Base-by-base conservation (phyloP, 1,140 invertebrate species). In the Leptinotarsa defecta region DNA sequence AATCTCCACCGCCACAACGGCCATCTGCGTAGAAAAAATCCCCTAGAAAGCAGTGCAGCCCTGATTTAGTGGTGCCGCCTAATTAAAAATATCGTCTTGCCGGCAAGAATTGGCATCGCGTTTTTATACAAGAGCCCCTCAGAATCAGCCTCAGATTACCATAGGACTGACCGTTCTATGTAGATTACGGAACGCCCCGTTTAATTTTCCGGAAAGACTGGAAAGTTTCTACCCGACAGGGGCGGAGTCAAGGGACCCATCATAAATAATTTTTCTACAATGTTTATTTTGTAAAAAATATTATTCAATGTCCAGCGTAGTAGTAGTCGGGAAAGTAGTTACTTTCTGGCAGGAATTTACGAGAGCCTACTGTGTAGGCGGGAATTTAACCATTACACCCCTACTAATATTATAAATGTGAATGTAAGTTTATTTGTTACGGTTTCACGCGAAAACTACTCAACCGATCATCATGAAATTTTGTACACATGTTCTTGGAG, bases 161-260 rank as follows among this genome's bases (percentile, higher is more conserved):
- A 68, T 68, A 68, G 20, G 43, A 68, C 65, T 68, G 65, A 68
- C 65, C 65, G 24, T 68, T 43, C 65, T 27, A 27, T 24, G 24
- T 19, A 43, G 24, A 68, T 34, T 24, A 68, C 24, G 27, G 43
- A 57, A 57, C 52, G 52, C 52, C 52, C 24, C 15, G 65, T 68
- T 68, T 68, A 68, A 68, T 68, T 68, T 68, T 68, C 65, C 65
- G 65, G 65, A 70, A 68, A 49, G 67, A 57, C 22, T 27, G n/a
- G 49, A 57, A 48, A 34, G 48, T 67, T 63, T 68, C 65, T 49
- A 62, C 43, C 15, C 34, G 74, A 70, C 74, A 34, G 17, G 20
- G 68, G 67, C 74, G 61, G 17, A 57, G n/a, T 43, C 34, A 11
- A 43, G 8, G 34, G 34, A 43, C 34, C 34, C 34, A 34, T 43